Base-by-base conservation (phyloP, 1,140 invertebrate species). In the Anastrepha ludens region DNA sequence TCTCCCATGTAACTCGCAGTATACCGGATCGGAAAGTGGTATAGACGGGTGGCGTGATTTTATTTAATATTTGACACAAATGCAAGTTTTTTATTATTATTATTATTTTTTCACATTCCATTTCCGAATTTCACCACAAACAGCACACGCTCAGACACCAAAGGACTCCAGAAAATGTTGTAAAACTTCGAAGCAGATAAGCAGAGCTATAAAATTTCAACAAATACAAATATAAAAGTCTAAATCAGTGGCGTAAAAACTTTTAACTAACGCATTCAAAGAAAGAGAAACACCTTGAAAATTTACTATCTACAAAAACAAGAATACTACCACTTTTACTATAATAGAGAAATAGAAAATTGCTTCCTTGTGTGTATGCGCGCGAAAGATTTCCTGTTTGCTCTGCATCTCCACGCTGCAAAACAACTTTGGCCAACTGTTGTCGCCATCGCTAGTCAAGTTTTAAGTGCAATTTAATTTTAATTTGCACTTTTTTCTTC, bases 401-500 rank as follows among this genome's bases (percentile, higher is more conserved):
- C 50, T 6, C n/a, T 29, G 41, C 74, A 41, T 20, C 50, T 20
- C 11, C 74, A 81, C n/a, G 50, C 6, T n/a, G 20, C 67, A 67
- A 67, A 70, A 44, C 67, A 58, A 81, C 74, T 81, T 29, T 81
- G 74, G 74, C 74, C 74, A 81, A 81, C 74, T 81, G 74, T 55
- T 81, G 74, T 81, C 74, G 74, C 74, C 47, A 29, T n/a, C n/a
- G 74, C 50, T 55, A 81, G 74, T 55, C 74, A 81, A 81, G 74
- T 81, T 81, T 81, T 81, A 81, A 81, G 74, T 81, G 74, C 74
- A 81, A 81, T 81, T 81, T 81, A 81, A 81, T 81, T 81, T 81
- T 81, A 81, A 81, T 81, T 81, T 81, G 67, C 67, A 74, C 39
- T 17, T 74, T 74, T 74, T 67, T 67, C n/a, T 39, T 9, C 50